phyloP scores from a whole-genome alignment of 1,140 invertebrate genomes.

The Doryteuthis pealeii region DNA sequence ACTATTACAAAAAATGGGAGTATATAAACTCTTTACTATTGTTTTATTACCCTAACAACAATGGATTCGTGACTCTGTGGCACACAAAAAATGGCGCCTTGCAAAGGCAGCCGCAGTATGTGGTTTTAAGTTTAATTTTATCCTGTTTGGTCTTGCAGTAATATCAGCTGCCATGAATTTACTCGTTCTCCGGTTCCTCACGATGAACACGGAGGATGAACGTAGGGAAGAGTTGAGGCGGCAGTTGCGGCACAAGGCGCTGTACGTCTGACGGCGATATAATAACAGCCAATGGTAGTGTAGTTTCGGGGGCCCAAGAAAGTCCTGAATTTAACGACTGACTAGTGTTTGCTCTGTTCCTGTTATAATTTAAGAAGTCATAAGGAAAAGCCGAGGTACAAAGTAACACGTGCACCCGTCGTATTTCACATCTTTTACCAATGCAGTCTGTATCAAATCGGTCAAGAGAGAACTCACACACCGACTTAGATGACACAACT shows the following conservation, averaged over 20 bases:
- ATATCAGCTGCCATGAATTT: conserved; percentile 98
- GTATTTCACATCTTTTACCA: conserved; percentile 72
- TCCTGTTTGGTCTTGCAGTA: conserved; percentile 98
- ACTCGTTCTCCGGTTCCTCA: conserved; percentile 95
- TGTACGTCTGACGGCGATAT: conserved; percentile 89
- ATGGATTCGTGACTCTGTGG: conserved; percentile 79
- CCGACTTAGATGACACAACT: conserved; percentile 42
- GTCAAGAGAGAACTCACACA: conserved; percentile 40
- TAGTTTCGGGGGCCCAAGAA: conserved; percentile 56
- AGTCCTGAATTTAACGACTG: conserved; percentile 65
- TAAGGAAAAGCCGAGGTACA: conserved; percentile 65
- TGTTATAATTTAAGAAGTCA: conserved; percentile 68
- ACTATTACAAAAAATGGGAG: conserved; percentile 92
- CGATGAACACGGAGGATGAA: conserved; percentile 96
- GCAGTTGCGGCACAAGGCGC: conserved; percentile 72
- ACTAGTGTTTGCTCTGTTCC: conserved; percentile 81
- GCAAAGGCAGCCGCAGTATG: conserved; percentile 94
- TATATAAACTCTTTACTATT: conserved; percentile 99
- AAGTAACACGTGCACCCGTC: conserved; percentile 71
- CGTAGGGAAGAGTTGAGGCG: conserved; percentile 82
- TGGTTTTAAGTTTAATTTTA: conserved; percentile 98
- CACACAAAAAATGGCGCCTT: conserved; percentile 85
- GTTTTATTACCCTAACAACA: conserved; percentile 97
- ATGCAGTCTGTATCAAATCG: conserved; percentile 64
- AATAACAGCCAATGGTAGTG: conserved; percentile 71